These are phyloP conservation scores for Puffinus mauretanicus DNA, from an alignment of 2,113 vertebrate genomes.

Conservation along the genomic window DNA sequence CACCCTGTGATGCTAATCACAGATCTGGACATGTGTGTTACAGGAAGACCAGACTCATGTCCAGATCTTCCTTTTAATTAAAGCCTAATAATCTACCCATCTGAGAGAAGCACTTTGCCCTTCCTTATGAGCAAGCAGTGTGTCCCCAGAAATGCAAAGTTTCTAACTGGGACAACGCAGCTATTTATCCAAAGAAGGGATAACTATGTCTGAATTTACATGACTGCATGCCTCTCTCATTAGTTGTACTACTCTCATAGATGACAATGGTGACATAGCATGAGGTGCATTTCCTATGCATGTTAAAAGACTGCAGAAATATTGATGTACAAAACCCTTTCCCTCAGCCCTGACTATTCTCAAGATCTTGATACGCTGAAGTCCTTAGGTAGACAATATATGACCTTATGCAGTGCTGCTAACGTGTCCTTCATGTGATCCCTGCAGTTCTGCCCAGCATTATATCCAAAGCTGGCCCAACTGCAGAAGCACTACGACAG, in stretches of 20 bases:
- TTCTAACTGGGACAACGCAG: background rate
- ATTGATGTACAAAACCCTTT: background rate
- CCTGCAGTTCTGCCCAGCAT: background rate
- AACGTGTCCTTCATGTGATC: background rate
- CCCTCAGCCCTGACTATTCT: background rate
- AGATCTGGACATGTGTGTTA: background rate
- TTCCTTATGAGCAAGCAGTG: background rate
- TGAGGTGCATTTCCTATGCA: background rate
- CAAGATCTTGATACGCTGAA: background rate
- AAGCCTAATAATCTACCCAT: background rate
- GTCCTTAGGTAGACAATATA: too few species aligned
- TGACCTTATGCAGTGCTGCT: background rate
- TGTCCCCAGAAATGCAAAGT: background rate
- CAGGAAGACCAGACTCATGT: background rate
- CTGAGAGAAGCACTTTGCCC: background rate
- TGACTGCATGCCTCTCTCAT: background rate
- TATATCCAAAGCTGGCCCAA: background rate
- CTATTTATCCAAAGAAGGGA: background rate
- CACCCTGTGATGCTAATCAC: background rate
- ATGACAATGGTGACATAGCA: background rate
- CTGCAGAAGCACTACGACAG: background rate
- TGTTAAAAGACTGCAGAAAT: background rate
- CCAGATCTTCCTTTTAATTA: background rate
- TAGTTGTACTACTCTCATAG: background rate
- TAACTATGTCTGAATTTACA: background rate